phyloP scores from a whole-genome alignment of 1,140 invertebrate genomes.

The Amphibalanus amphitrite region DNA sequence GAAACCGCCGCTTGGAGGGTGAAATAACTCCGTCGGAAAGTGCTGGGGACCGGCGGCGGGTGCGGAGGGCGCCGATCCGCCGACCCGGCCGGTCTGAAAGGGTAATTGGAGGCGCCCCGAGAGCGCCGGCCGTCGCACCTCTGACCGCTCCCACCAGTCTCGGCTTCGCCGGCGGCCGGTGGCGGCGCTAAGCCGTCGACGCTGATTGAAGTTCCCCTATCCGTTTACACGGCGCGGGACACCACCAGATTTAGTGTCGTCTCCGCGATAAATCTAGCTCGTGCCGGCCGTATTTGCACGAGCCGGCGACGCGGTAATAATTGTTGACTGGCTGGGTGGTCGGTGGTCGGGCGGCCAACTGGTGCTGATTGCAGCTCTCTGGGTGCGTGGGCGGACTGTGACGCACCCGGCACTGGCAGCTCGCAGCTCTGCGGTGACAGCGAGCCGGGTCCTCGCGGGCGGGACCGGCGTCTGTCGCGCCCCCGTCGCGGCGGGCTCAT shows the following conservation, averaged over 20 bases:
- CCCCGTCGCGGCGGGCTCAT: background rate
- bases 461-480: too few relatives aligned
- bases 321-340: too few relatives aligned
- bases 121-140: background rate
- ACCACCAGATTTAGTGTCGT: background rate
- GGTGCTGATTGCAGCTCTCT: too few relatives aligned
- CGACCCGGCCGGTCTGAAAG: background rate
- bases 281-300: background rate
- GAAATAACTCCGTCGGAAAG: background rate
- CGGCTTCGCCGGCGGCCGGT: background rate
- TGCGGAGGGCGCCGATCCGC: background rate
- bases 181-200: background rate
- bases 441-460: too few relatives aligned
- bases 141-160: background rate
- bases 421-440: too few relatives aligned
- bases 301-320: background rate
- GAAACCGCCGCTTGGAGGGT: background rate
- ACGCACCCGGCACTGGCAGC: too few relatives aligned
- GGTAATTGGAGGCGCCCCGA: background rate
- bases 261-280: too few relatives aligned
- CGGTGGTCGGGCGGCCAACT: too few relatives aligned
- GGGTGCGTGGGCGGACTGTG: too few relatives aligned
- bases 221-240: background rate
- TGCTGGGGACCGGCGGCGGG: too few relatives aligned
- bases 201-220: background rate